Evolutionary conservation across 2,113 vertebrate species (phyloP).

Genomic region (Charadrius vociferus): DNA sequence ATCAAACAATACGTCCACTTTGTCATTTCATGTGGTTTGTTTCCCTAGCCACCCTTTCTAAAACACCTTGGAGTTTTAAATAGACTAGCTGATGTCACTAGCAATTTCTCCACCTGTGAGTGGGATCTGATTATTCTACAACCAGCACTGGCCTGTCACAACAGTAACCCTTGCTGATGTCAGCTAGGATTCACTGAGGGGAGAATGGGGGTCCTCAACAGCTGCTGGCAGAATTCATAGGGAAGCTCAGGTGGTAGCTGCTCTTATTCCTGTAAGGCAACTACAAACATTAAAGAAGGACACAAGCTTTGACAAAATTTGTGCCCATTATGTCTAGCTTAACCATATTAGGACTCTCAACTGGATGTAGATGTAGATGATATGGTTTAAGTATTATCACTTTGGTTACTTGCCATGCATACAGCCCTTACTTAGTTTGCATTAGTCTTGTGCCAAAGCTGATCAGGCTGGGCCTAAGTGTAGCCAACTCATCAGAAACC

Average conservation of each 20-base stretch:
- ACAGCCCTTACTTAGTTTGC: neutral
- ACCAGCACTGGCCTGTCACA: neutral
- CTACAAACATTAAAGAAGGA: neutral
- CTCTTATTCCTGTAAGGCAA: neutral
- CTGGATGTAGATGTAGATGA: neutral
- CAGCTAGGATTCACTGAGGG: neutral
- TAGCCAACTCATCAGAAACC: neutral
- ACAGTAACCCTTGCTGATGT: neutral
- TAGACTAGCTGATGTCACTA: neutral
- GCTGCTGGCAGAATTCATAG: neutral
- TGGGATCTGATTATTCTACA: neutral
- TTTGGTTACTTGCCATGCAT: neutral
- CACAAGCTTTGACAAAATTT: neutral
- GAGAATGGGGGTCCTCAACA: neutral
- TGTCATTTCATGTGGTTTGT: neutral
- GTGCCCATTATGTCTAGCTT: neutral
- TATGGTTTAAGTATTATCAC: neutral
- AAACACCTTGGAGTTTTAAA: neutral
- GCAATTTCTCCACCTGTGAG: neutral
- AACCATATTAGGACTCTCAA: neutral
- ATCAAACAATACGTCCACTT: neutral
- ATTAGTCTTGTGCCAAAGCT: neutral
- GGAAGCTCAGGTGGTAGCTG: neutral
- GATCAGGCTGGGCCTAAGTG: neutral
- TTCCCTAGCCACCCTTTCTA: neutral